Percentiles rank a stretch among this genome's conserved stretches.
phyloP scores from a whole-genome alignment of 1,140 invertebrate species.

The Heliconius nattereri region DNA sequence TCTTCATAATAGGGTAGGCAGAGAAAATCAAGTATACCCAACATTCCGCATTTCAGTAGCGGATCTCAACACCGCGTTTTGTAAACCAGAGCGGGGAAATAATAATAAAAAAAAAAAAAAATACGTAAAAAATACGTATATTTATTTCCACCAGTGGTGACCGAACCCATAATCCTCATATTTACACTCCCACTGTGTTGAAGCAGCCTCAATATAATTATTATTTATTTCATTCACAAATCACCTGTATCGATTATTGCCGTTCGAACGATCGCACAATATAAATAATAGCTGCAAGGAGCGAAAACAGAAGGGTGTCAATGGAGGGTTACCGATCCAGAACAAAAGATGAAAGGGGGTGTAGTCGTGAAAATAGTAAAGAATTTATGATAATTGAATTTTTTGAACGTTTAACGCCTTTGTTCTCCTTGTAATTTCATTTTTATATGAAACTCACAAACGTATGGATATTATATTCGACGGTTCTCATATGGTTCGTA shows the following conservation, averaged over 20 bases:
- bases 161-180: no score
- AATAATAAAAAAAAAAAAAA: no score
- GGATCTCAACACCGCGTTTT: no score
- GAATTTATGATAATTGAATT: conserved; percentile 61
- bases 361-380: conserved; percentile 50
- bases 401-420: conserved; percentile 49
- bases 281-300: conserved; percentile 38
- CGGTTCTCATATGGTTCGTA: not conserved
- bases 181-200: no score
- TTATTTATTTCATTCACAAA: not conserved
- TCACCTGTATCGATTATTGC: not conserved
- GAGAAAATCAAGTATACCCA: no score
- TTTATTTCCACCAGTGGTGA: no score
- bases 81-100: no score
- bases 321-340: conserved; percentile 52
- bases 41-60: no score
- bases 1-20: no score
- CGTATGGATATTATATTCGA: conserved; percentile 31
- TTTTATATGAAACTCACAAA: conserved; percentile 28
- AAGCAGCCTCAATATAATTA: not conserved
- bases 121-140: no score
- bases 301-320: conserved; percentile 54
- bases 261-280: conserved; percentile 15
- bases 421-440: conserved; percentile 39
- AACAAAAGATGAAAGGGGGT: conserved; percentile 50